Base-by-base conservation (phyloP, 53 echinoderm and acorn worm genomes). In the Antedon mediterranea region DNA sequence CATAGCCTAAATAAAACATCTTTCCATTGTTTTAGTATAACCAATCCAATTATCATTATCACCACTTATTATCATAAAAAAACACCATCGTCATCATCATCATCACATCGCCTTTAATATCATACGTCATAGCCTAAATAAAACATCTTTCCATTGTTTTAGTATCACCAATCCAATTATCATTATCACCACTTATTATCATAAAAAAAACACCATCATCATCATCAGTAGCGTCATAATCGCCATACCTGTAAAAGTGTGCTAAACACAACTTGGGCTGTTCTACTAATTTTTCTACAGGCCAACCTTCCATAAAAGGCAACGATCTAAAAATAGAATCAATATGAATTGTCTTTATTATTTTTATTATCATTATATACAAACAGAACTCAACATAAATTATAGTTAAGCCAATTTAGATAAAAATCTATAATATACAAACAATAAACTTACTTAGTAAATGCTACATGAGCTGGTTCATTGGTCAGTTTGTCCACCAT, bases 241-340 rank as follows among this genome's bases (percentile, higher is more conserved):
- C 37, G 37, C 37, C 37, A 74, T 90, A 90, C 90, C 86, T 90
- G 83, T 86, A 90, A 78, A 80, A 90, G 34, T 90, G 90, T 43
- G 81, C 71, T 15, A 90, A 78, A 71, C 90, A 87, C 86, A 90
- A 86, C 32, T 90, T 78, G 0, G 90, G 86, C 33, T 90, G 78
- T 77, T 84, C 86, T 71, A 81, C 75, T 0, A 90, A 73, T 77
- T 80, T 86, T 5, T 78, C 74, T 28, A 90, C 83, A 0, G 90
- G 90, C 90, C 90, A 90, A 8, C 86, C 84, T 72, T 84, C 83
- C 43, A 87, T 37, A 26, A 90, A 86, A 9, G 86, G 86, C 43
- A 90, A 30, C 1, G 81, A 75, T 74, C 90, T 90, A 74, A 77
- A 7, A 34, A 26, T 30, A 31, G n/a, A 5, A 73, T 79, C 32